Conservation (phyloP, 2,113 vertebrate genomes). For the Chloroceryle aenea region DNA sequence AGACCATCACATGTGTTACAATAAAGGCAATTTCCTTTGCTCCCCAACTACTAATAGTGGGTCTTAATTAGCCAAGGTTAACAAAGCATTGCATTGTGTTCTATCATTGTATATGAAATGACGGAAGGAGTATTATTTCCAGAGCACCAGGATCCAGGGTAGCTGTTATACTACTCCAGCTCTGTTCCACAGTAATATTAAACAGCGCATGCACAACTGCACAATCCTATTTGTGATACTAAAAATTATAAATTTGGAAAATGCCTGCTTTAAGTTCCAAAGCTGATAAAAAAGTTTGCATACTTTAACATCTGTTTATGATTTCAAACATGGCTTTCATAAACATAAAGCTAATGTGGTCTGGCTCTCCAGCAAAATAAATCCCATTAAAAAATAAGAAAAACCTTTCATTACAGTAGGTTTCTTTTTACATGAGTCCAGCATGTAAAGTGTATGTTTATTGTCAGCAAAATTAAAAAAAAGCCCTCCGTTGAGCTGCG, state of each 20-base stretch:
- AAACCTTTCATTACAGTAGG: constrained; percentile 43
- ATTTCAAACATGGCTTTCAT: constrained; percentile 54
- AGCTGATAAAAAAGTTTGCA: constrained; percentile 36
- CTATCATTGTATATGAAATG: not conserved
- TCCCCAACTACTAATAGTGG: constrained; percentile 34
- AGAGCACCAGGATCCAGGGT: not conserved
- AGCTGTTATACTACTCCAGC: not conserved
- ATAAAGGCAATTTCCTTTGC: constrained; percentile 43
- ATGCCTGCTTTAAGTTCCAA: constrained; percentile 26
- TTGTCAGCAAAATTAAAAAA: constrained; percentile 55
- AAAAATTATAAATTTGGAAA: constrained; percentile 49
- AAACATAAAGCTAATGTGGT: constrained; percentile 50
- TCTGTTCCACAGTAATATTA: not conserved
- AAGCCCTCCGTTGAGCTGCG: not conserved
- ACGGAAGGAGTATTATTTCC: not conserved
- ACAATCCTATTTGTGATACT: not conserved
- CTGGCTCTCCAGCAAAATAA: constrained; percentile 58
- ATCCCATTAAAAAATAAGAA: constrained; percentile 59
- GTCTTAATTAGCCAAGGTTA: constrained; percentile 47
- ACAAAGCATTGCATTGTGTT: constrained; percentile 56
- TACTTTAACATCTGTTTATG: constrained; percentile 63
- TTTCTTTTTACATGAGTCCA: constrained; percentile 52
- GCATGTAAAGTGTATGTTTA: constrained; percentile 55
- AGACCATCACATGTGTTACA: constrained; percentile 52
- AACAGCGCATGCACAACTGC: not conserved